Evolutionary conservation across 2,797 vertebrate genomes (phyloP), one percentile per base, ranked within the genome.

Genomic region (Muraenolepis orangiensis): DNA sequence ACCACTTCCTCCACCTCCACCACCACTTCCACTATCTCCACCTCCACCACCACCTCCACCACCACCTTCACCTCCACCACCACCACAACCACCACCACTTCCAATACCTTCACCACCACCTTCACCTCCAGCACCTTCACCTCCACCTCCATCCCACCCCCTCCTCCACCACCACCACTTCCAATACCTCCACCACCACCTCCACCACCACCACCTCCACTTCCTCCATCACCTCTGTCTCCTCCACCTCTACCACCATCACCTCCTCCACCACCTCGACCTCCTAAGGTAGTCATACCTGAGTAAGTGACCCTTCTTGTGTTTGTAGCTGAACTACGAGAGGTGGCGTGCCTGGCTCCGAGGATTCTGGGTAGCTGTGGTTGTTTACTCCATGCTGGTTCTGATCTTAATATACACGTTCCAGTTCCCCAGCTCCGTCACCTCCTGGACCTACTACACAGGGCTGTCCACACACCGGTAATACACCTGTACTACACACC

Each of bases 281-380:
- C n/a, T n/a, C n/a, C n/a, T n/a, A n/a, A n/a, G n/a, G n/a, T n/a
- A n/a, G n/a, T n/a, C n/a, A n/a, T n/a, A n/a, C n/a, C n/a, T n/a
- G 28, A 26, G 18, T 40, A 5, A 36, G 4, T 40, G 69, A 14
- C n/a, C 69, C 75, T 61, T 11, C 26, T 6, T 61, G 51, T 61
- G 11, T 87, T 83, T 74, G 26, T 82, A 98, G 97, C 90, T 98
- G 72, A 96, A 98, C 89, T 98, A 98, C 66, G 96, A 98, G 81
- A 94, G 95, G 87, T 98, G 97, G 97, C 93, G 97, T 72, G 91
- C 86, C 85, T 94, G 96, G 84, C 91, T 98, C 73, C 96, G 98
- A 72, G 96, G 96, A 38, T 98, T 98, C 91, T 98, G 97, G 97
- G 97, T 98, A 92, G 96, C 95, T 0, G 97, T 98, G 75, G 96